Evolutionary conservation across 2,888 invertebrate species (phyloP), one percentile per base, ranked within the genome.

Genomic region (Eurytoma adleriae): DNA sequence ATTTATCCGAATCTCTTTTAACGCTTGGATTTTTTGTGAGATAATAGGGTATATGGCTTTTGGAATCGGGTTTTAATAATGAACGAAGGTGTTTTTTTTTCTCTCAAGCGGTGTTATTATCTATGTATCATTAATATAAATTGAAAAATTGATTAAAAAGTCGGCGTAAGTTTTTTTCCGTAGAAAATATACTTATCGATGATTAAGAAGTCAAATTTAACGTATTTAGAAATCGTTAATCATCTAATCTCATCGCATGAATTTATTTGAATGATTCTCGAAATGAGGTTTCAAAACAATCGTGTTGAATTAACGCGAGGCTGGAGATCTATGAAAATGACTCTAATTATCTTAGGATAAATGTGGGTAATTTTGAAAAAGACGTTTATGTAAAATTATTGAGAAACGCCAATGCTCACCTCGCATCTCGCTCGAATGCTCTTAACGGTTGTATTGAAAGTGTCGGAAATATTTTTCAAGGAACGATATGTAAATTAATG

Each of bases 211-310:
- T 67, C 24, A 24, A 52, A 56, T 56, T 54, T 18, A 30, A 10
- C 18, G 20, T 12, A 16, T 54, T 62, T 72, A 27, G 52, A 50
- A 52, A 59, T 12, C 54, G 72, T 70, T 48, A 48, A 70, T 70
- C 54, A 62, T 56, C 62, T 70, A 56, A 68, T 77, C 54, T 70
- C 12, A 48, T 30, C 64, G 64, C 13, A 62, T 64, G 62, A 64
- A 56, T 70, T 62, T 40, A 62, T 56, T 69, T 27, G 24, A 64
- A 62, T 56, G n/a, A 62, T 69, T 62, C n/a, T 40, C 10, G 16
- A 64, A 70, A 59, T 13, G 18, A 20, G 54, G 62, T 69, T 56
- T 57, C 12, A 50, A 18, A 71, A 50, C 18, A 62, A 52, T 13
- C 7, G 10, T 27, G 20, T 77, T 64, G 18, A 62, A 40, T 54